phyloP scores from a whole-genome alignment of 2,888 invertebrate species.

The Eupithecia centaureata region DNA sequence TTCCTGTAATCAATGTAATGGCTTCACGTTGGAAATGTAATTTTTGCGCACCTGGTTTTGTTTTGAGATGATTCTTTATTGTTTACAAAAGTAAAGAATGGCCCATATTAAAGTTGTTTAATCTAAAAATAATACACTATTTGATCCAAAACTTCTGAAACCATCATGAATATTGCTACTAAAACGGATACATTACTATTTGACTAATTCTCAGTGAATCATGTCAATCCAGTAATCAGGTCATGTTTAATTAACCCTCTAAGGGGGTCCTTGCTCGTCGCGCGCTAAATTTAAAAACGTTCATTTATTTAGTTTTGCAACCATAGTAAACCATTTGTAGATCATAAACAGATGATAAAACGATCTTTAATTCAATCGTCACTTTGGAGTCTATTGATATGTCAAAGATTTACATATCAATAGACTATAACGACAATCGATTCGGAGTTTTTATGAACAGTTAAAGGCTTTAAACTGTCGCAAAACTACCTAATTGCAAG shows the following conservation, averaged over 20 bases:
- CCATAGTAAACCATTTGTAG: too few species aligned
- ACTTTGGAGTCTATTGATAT: too few species aligned
- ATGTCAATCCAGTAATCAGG: neutral
- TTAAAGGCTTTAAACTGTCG: too few species aligned
- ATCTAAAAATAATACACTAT: neutral
- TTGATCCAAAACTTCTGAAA: neutral
- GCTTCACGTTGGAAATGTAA: constrained; percentile 79
- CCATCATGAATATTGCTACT: neutral
- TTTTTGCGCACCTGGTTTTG: constrained; percentile 80
- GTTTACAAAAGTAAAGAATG: neutral
- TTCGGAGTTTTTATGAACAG: too few species aligned
- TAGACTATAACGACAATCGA: too few species aligned
- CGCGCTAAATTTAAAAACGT: too few species aligned
- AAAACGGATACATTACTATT: neutral
- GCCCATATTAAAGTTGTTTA: neutral
- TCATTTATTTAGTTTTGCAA: too few species aligned
- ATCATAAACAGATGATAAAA: too few species aligned
- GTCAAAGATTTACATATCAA: too few species aligned
- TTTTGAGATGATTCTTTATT: constrained; percentile 56
- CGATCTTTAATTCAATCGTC: too few species aligned
- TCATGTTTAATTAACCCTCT: neutral
- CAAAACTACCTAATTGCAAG: too few species aligned
- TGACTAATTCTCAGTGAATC: neutral
- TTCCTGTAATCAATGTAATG: constrained; percentile 50
- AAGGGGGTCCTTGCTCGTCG: too few species aligned